These are phyloP conservation scores for Malurus melanocephalus DNA, from an alignment of 2,113 vertebrate genomes.

Conservation along the genomic window DNA sequence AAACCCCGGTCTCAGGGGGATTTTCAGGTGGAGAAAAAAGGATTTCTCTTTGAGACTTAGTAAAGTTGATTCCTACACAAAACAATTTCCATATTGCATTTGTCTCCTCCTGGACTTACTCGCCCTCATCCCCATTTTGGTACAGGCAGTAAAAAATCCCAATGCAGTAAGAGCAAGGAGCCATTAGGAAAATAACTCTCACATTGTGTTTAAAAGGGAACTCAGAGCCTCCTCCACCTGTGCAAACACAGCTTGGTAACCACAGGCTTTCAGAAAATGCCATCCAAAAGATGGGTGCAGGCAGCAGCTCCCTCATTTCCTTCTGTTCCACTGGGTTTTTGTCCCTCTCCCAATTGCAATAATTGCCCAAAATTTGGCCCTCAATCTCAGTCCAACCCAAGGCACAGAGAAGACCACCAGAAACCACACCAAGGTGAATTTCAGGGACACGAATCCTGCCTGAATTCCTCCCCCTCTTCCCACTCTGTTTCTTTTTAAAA, in stretches of 20 bases:
- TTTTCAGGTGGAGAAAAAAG: background rate
- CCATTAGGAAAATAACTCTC: conserved; percentile 47
- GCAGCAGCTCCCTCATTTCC: background rate
- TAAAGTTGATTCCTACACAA: background rate
- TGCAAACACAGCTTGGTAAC: background rate
- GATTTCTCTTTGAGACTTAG: background rate
- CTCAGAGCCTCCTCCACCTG: background rate
- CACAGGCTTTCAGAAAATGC: background rate
- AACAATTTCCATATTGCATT: background rate
- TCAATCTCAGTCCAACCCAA: background rate
- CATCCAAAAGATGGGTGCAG: background rate
- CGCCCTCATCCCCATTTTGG: conserved; percentile 2
- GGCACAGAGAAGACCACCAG: background rate
- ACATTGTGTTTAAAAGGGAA: background rate
- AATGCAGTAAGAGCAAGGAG: conserved; percentile 8
- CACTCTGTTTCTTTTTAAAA: background rate
- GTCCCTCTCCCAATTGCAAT: background rate
- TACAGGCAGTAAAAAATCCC: background rate
- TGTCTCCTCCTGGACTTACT: background rate
- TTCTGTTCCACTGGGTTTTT: background rate
- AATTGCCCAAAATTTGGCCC: background rate
- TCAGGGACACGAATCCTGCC: background rate
- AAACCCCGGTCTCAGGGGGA: background rate
- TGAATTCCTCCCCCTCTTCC: background rate
- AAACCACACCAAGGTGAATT: background rate